A percentile compares a stretch with the other conserved stretches of the same genome.
Conservation (phyloP, 2,113 vertebrate species). For the Prunella fulvescens region DNA sequence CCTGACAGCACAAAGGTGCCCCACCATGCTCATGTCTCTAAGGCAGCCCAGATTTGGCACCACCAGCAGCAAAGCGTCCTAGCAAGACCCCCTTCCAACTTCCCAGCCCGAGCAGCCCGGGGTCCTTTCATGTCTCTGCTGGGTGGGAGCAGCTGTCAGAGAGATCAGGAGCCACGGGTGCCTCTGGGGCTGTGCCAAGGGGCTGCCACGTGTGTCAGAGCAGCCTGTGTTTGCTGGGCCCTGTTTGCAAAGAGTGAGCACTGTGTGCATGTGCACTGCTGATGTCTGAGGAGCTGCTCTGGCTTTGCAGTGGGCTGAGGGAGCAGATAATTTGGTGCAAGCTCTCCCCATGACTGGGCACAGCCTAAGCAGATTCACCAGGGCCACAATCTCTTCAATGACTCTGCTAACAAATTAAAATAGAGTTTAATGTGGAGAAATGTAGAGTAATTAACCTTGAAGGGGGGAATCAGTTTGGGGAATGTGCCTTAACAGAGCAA, state of each 20-base stretch:
- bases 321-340: neutral
- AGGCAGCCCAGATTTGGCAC: neutral
- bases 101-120: neutral
- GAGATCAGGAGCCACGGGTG: neutral
- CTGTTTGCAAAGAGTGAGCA: neutral
- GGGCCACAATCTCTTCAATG: neutral
- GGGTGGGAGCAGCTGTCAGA: neutral
- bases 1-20: conserved; percentile 13
- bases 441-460: neutral
- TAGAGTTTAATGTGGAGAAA: neutral
- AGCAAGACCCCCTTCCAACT: neutral
- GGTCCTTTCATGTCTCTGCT: neutral
- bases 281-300: neutral
- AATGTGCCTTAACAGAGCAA: neutral
- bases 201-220: neutral
- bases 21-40: neutral
- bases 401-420: neutral
- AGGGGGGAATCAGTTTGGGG: neutral
- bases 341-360: neutral
- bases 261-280: neutral
- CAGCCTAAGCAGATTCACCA: neutral
- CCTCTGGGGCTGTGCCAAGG: neutral
- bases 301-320: neutral
- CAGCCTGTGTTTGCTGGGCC: neutral
- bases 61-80: neutral